Conservation (phyloP, 2,888 invertebrate species). For the Hypercompe scribonia region DNA sequence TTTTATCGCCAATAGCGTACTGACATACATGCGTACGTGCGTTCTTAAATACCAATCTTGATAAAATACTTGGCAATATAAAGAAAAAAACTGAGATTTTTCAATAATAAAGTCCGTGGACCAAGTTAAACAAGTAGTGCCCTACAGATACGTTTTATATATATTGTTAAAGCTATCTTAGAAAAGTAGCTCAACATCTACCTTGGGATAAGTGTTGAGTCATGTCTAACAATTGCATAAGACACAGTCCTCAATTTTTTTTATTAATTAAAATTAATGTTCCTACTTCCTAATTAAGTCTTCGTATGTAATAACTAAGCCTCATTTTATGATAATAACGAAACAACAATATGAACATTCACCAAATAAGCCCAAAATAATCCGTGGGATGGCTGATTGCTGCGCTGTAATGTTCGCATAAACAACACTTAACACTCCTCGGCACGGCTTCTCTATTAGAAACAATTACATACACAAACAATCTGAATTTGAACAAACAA, state of each 20-base stretch:
- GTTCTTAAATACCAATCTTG: no score
- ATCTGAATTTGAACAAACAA: neutral
- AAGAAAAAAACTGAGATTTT: no score
- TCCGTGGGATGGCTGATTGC: conserved; percentile 4
- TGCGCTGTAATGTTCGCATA: conserved; percentile 3
- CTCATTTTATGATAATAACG: neutral
- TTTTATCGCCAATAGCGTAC: no score
- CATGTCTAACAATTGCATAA: no score
- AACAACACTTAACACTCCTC: conserved; percentile 8
- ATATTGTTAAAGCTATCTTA: neutral
- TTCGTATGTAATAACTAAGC: neutral
- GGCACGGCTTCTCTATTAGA: neutral
- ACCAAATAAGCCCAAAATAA: conserved; percentile 5
- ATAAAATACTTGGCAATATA: no score
- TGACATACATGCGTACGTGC: no score
- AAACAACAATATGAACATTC: neutral
- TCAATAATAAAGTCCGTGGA: no score
- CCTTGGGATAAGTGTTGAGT: neutral
- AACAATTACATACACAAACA: conserved; percentile 13
- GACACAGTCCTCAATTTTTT: neutral
- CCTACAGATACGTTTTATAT: no score
- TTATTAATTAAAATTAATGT: neutral
- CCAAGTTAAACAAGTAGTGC: no score
- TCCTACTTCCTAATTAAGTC: neutral
- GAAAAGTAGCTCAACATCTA: neutral